A percentile compares a stretch with the other conserved stretches of the same genome.
These are phyloP conservation scores for Sthenelais limicola DNA, from an alignment of 2,888 invertebrate genomes.

Conservation along the genomic window DNA sequence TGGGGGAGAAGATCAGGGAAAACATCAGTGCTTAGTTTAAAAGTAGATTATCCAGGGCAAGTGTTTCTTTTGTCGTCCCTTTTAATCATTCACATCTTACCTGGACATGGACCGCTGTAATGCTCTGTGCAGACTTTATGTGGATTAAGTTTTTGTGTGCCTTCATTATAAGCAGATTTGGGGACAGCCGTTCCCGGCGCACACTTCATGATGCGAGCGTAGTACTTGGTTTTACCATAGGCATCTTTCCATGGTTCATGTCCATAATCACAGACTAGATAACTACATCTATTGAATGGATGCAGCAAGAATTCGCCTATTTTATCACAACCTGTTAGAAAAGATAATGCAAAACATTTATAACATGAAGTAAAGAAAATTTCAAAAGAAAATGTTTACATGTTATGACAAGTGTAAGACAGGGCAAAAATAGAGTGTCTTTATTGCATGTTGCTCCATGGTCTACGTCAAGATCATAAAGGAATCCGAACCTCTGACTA, in stretches of 20 bases:
- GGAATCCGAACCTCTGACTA: no score
- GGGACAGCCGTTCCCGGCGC: constrained; percentile 33
- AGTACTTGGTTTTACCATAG: constrained; percentile 18
- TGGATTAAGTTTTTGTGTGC: constrained; percentile 12
- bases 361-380: no score
- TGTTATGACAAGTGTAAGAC: no score
- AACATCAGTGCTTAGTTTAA: no score
- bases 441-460: no score
- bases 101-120: constrained; percentile 29
- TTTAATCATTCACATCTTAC: neutral
- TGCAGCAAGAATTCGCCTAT: constrained; percentile 31
- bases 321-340: constrained; percentile 22
- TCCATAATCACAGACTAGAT: constrained; percentile 32
- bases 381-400: no score
- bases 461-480: no score
- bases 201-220: constrained; percentile 23
- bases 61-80: neutral
- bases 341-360: no score
- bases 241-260: constrained; percentile 32
- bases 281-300: constrained; percentile 19
- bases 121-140: constrained; percentile 25
- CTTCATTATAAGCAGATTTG: neutral
- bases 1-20: no score
- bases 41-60: no score
- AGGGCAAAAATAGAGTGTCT: no score